These are phyloP conservation scores for Gymnarchus niloticus DNA, from an alignment of 2,113 vertebrate genomes.

Conservation along the genomic window DNA sequence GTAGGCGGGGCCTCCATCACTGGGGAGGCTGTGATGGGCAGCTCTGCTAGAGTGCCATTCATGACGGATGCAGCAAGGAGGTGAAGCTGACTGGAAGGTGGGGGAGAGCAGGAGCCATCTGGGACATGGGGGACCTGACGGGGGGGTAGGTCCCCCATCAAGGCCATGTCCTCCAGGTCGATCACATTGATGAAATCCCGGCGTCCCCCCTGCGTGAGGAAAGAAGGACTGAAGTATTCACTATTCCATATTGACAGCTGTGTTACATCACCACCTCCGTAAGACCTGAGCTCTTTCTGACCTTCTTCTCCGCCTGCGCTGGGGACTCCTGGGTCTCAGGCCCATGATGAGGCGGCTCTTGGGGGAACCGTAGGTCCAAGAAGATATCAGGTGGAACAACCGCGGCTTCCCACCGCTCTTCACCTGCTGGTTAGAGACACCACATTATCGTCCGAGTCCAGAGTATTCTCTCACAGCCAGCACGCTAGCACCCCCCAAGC, in stretches of 20 bases:
- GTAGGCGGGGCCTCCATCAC: background rate
- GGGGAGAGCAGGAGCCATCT: constrained; percentile 41
- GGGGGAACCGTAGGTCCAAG: constrained; percentile 45
- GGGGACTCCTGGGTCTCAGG: constrained; percentile 19
- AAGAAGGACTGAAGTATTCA: background rate
- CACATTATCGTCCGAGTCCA: constrained; percentile 15
- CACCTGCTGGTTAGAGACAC: constrained; percentile 40
- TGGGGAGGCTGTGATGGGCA: constrained; percentile 1
- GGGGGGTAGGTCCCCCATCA: constrained; percentile 51
- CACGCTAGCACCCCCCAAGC: too few species aligned
- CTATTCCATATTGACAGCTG: background rate
- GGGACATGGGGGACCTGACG: constrained; percentile 33
- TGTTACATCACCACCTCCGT: background rate
- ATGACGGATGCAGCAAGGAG: constrained; percentile 54
- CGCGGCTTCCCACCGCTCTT: background rate
- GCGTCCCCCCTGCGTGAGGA: constrained; percentile 43
- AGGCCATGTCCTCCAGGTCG: constrained; percentile 66
- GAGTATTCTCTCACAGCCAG: too few species aligned
- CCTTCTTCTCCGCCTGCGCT: constrained; percentile 42
- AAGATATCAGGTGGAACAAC: constrained; percentile 41
- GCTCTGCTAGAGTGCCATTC: constrained; percentile 27
- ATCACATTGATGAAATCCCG: constrained; percentile 67
- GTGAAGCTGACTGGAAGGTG: constrained; percentile 62
- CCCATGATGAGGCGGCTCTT: constrained; percentile 35
- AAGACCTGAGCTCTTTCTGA: constrained; percentile 43